Conservation (phyloP, 2,888 invertebrate species). For the Epinotia demarniana region DNA sequence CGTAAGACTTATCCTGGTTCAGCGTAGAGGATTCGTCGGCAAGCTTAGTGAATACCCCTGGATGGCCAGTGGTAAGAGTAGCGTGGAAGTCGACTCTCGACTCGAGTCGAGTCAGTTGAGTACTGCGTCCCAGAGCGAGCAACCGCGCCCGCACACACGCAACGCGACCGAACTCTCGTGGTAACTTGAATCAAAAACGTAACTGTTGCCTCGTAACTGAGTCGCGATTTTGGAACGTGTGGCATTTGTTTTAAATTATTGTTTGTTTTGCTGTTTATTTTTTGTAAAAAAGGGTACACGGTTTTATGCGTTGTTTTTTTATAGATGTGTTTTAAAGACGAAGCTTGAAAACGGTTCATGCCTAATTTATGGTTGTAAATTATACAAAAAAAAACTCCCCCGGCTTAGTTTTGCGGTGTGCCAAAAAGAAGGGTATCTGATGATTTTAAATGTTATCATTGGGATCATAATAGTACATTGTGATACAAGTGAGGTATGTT, state of each 20-base stretch:
- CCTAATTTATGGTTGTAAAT: no score
- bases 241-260: background rate
- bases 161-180: conserved; percentile 18
- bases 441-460: no score
- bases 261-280: background rate
- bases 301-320: background rate
- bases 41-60: conserved; percentile 1
- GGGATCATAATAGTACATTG: no score
- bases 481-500: no score
- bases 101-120: conserved; percentile 16
- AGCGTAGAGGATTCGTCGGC: background rate
- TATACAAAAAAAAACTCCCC: no score
- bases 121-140: conserved; percentile 27
- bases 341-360: no score
- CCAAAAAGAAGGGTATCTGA: no score
- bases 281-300: background rate
- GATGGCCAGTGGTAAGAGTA: background rate
- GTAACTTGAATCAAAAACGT: conserved; percentile 22
- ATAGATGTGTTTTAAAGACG: no score
- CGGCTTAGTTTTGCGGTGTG: no score
- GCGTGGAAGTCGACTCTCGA: background rate
- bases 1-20: background rate
- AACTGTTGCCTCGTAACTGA: conserved; percentile 4
- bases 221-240: background rate
- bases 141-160: conserved; percentile 10